Evolutionary conservation across 2,888 invertebrate genomes (phyloP).

Genomic region (Papilio protenor): DNA sequence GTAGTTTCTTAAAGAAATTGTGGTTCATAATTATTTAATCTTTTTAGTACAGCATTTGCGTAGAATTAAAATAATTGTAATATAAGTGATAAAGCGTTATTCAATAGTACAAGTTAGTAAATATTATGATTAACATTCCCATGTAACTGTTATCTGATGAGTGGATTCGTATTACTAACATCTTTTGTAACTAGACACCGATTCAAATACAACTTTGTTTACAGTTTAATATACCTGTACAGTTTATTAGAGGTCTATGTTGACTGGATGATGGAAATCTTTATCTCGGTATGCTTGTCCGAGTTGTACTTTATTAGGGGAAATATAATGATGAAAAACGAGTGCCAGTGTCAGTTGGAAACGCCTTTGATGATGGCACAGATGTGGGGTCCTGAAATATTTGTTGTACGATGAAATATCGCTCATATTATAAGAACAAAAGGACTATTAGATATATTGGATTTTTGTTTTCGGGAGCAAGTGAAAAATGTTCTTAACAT

Average conservation of each 20-base stretch:
- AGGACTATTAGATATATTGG: not conserved
- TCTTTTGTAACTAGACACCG: constrained; percentile 8
- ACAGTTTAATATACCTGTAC: not conserved
- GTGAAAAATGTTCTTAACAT: not conserved
- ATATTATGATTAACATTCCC: constrained; percentile 4
- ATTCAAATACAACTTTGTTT: constrained; percentile 3
- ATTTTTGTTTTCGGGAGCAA: not conserved
- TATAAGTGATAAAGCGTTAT: not conserved
- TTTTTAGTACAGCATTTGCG: not conserved
- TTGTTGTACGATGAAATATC: not conserved
- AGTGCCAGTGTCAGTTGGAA: constrained; percentile 11
- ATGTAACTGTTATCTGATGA: constrained; percentile 14
- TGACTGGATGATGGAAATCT: not conserved
- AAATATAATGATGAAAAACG: not conserved
- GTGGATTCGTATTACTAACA: not conserved
- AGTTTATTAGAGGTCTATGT: not conserved
- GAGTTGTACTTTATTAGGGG: not conserved
- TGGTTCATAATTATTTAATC: not conserved
- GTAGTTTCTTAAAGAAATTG: not conserved
- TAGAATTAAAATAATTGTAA: not conserved
- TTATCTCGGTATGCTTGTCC: not conserved
- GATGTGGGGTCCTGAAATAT: not conserved
- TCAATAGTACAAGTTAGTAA: not conserved
- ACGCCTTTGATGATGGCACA: constrained; percentile 3
- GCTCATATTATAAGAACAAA: not conserved